Conservation (phyloP, 2,888 invertebrate genomes). For the Apodemia hepburni region DNA sequence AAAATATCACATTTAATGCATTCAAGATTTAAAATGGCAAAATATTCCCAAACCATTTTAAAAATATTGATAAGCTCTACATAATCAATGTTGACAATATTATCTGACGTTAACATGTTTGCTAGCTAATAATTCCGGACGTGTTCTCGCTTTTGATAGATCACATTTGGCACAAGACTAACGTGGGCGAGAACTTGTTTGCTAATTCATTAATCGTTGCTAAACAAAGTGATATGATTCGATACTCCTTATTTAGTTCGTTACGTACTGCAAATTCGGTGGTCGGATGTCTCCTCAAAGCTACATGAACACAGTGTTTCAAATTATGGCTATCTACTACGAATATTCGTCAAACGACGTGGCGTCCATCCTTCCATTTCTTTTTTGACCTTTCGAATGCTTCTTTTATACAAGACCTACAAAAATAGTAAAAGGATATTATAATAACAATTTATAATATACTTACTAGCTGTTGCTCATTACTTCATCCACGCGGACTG, state of each 20-base stretch:
- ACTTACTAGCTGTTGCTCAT: too few relatives aligned
- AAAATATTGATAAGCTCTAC: neutral
- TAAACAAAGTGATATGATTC: constrained; percentile 9
- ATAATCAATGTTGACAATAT: neutral
- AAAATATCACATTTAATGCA: constrained; percentile 1
- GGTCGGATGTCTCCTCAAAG: neutral
- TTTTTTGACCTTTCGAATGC: constrained; percentile 86
- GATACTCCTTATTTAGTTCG: neutral
- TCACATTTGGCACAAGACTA: constrained; percentile 11
- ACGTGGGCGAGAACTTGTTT: constrained; percentile 7
- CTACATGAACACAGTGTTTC: constrained; percentile 2
- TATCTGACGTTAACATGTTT: neutral
- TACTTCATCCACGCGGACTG: too few relatives aligned
- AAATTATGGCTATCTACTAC: neutral
- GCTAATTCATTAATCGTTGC: neutral
- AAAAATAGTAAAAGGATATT: constrained; percentile 30
- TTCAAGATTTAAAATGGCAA: constrained; percentile 2
- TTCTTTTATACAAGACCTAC: constrained; percentile 87
- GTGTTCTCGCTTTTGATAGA: constrained; percentile 4
- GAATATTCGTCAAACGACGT: constrained; percentile 49
- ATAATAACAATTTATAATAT: neutral
- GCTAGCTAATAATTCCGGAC: neutral
- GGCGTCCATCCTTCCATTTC: constrained; percentile 65
- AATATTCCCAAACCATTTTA: neutral
- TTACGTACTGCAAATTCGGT: neutral